A percentile compares a stretch with the other conserved stretches of the same genome.
phyloP scores from a whole-genome alignment of 2,888 invertebrate genomes.

The Epinotia brunnichana region DNA sequence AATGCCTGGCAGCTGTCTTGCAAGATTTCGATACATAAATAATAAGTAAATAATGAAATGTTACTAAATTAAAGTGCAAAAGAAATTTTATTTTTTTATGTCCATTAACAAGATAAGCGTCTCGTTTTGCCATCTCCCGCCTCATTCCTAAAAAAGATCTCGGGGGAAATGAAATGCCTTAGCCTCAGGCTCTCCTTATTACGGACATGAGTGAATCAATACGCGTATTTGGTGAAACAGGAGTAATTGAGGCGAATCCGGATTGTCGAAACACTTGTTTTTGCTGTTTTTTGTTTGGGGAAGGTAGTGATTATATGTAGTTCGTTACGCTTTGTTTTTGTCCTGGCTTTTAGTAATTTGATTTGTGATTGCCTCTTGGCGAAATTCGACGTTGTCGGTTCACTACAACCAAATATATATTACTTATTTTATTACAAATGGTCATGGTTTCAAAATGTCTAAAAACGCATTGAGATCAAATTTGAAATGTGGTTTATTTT shows the following conservation, averaged over 20 bases:
- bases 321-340: conserved; percentile 8
- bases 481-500: too few relatives aligned
- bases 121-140: conserved; percentile 17
- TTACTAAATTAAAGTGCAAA: not conserved
- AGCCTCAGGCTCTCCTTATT: conserved; percentile 48
- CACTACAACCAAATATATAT: too few relatives aligned
- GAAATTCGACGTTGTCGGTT: not conserved
- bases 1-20: too few relatives aligned
- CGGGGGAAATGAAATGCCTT: conserved; percentile 62
- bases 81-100: too few relatives aligned
- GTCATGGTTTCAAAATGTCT: too few relatives aligned
- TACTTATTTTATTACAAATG: too few relatives aligned
- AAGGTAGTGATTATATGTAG: not conserved
- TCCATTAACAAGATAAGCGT: not conserved
- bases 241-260: conserved; percentile 28
- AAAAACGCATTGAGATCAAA: too few relatives aligned
- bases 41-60: not conserved
- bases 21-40: not conserved
- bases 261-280: conserved; percentile 27
- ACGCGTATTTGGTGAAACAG: conserved; percentile 24
- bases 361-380: not conserved
- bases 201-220: conserved; percentile 38
- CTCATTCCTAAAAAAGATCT: conserved; percentile 42
- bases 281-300: conserved; percentile 1
- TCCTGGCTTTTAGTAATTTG: not conserved